Evolutionary conservation across 2,113 vertebrate genomes (phyloP).

Genomic region (Myrmecophaga tridactyla): DNA sequence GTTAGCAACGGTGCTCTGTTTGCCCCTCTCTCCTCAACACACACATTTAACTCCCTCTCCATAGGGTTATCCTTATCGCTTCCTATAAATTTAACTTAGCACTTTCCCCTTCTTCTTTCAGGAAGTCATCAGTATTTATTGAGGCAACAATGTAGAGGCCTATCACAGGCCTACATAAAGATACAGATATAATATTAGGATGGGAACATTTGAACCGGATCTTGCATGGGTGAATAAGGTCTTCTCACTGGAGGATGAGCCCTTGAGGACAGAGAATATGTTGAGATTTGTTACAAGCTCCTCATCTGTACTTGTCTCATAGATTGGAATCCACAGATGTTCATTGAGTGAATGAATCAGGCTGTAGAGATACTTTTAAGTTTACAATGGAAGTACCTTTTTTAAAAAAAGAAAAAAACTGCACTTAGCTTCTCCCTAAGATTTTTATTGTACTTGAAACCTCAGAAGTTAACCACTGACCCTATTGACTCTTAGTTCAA

Average conservation of each 20-base stretch:
- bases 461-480: not conserved
- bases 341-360: not conserved
- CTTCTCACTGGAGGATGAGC: not conserved
- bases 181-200: not conserved
- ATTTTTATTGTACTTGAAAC: not conserved
- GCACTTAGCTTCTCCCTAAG: not conserved
- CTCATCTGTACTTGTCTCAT: not conserved
- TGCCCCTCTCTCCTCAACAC: too few species aligned
- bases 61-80: not conserved
- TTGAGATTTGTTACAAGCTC: not conserved
- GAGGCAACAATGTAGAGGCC: not conserved
- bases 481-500: not conserved
- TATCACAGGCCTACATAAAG: not conserved
- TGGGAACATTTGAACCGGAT: not conserved
- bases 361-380: not conserved
- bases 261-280: not conserved
- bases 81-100: not conserved
- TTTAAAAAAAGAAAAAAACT: not conserved
- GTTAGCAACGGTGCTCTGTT: not conserved
- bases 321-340: not conserved
- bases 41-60: not conserved
- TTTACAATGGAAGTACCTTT: not conserved
- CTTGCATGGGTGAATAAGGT: not conserved
- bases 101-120: not conserved
- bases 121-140: not conserved